Evolutionary conservation across 1,140 invertebrate genomes (phyloP).

Genomic region (Cotesia glomerata): DNA sequence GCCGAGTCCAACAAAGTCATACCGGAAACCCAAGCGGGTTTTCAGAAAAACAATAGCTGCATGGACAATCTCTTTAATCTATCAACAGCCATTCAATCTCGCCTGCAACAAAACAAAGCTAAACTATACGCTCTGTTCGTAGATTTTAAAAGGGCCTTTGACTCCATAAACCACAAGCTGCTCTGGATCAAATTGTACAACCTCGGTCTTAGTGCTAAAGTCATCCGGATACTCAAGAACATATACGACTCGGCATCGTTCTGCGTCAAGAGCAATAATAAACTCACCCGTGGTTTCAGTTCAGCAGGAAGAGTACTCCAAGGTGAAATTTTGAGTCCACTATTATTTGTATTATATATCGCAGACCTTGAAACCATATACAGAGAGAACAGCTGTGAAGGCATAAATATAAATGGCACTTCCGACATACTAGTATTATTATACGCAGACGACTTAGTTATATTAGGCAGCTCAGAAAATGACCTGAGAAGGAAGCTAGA

Average conservation of each 20-base stretch:
- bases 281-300: too few relatives aligned
- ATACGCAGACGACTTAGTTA: conserved; percentile 36
- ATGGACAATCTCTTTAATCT: conserved; percentile 36
- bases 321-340: conserved; percentile 27
- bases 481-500: conserved; percentile 24
- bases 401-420: conserved; percentile 20
- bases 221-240: not conserved
- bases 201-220: not conserved
- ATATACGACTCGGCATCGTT: too few relatives aligned
- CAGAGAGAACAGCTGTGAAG: conserved; percentile 9
- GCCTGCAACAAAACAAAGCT: not conserved
- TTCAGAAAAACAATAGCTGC: conserved; percentile 29
- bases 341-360: conserved; percentile 29
- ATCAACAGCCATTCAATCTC: conserved; percentile 23
- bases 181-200: conserved; percentile 7
- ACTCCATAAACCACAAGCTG: conserved; percentile 17
- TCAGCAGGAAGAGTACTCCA: conserved; percentile 29
- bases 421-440: conserved; percentile 28
- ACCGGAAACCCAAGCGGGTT: conserved; percentile 38
- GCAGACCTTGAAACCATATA: conserved; percentile 31
- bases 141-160: conserved; percentile 8
- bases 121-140: conserved; percentile 18
- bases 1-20: conserved; percentile 28
- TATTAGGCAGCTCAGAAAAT: conserved; percentile 20
- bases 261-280: too few relatives aligned